phyloP scores from a whole-genome alignment of 1,140 invertebrate genomes.

The Globodera ellingtonae region DNA sequence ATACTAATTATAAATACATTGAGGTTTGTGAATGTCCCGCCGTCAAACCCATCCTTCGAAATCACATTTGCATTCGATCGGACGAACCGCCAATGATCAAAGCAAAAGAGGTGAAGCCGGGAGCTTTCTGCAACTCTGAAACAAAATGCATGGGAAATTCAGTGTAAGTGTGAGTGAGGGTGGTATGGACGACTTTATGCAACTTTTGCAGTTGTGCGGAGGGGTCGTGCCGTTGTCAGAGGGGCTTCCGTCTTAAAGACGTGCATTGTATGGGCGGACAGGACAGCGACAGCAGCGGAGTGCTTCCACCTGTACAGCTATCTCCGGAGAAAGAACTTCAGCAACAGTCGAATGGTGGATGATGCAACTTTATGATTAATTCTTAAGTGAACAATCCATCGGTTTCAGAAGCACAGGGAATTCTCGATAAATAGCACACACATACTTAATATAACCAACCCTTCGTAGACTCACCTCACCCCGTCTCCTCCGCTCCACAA shows the following conservation, averaged over 20 bases:
- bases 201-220: slow-evolving; percentile 47
- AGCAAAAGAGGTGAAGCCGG: slow-evolving; percentile 42
- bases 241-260: slow-evolving; percentile 36
- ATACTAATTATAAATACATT: slow-evolving; percentile 32
- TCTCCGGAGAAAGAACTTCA: neutral
- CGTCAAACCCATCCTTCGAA: slow-evolving; percentile 50
- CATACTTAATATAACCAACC: no score
- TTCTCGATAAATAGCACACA: no score
- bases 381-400: neutral
- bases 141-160: slow-evolving; percentile 50
- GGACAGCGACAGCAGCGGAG: neutral
- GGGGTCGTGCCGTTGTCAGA: slow-evolving; percentile 53
- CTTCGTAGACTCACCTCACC: neutral
- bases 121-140: slow-evolving; percentile 47
- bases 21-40: slow-evolving; percentile 57
- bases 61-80: slow-evolving; percentile 52
- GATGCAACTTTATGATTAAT: slow-evolving; percentile 5
- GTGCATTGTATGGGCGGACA: slow-evolving; percentile 18
- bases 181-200: neutral
- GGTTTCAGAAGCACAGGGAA: neutral
- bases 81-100: slow-evolving; percentile 42
- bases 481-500: neutral
- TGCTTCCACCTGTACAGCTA: neutral
- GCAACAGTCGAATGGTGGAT: neutral
- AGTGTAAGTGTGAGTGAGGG: slow-evolving; percentile 36